A percentile compares a stretch with the other conserved stretches of the same genome.
phyloP scores from a whole-genome alignment of 2,113 vertebrate species.

The Phyllostomus hastatus region DNA sequence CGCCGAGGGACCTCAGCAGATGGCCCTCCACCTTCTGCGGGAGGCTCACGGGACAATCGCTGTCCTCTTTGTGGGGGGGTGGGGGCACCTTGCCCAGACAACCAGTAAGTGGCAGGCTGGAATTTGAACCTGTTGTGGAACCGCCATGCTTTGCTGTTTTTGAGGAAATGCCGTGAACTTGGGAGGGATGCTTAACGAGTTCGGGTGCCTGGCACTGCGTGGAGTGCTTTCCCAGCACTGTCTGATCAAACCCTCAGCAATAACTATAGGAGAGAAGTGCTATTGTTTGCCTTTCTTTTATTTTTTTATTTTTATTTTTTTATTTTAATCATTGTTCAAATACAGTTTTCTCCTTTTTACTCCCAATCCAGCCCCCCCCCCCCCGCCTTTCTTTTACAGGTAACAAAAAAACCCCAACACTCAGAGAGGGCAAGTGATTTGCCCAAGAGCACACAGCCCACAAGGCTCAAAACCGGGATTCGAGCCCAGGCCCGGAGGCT shows the following conservation, averaged over 20 bases:
- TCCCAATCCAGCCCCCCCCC: no score
- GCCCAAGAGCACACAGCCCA: background rate
- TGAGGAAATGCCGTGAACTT: background rate
- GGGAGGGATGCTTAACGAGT: background rate
- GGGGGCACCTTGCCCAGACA: background rate
- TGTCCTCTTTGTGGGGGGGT: background rate
- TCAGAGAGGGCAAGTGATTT: background rate
- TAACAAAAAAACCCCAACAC: background rate
- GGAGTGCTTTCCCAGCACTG: background rate
- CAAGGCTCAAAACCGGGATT: background rate
- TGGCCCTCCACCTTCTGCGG: background rate
- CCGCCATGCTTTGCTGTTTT: background rate
- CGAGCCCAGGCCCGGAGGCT: background rate
- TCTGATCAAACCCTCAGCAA: background rate
- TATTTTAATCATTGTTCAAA: no score
- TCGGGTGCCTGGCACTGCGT: background rate
- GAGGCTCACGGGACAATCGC: background rate
- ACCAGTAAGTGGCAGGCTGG: background rate
- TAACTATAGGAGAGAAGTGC: background rate
- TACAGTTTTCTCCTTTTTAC: no score
- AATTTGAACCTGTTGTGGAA: background rate
- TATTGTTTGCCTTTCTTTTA: background rate
- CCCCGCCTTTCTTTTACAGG: background rate
- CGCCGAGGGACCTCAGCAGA: background rate
- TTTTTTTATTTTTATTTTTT: no score